These are phyloP conservation scores for Morphnarchus princeps DNA, from an alignment of 2,113 vertebrate species.

Conservation along the genomic window DNA sequence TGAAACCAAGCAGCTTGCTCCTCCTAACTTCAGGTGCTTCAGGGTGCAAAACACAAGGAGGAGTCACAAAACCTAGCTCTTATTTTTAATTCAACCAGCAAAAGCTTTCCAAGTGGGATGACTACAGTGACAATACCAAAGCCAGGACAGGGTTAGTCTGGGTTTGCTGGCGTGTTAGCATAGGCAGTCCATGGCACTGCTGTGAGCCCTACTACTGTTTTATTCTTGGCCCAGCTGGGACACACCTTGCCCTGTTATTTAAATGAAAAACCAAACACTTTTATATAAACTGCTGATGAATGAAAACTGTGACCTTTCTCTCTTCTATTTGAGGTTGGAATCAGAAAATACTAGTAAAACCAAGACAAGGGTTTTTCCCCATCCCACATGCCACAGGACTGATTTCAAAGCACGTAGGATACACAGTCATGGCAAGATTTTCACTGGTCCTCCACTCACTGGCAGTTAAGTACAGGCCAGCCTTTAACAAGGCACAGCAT, in stretches of 20 bases:
- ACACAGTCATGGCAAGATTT: background rate
- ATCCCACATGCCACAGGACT: background rate
- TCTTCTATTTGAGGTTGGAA: background rate
- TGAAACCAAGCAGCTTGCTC: background rate
- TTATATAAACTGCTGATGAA: background rate
- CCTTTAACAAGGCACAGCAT: background rate
- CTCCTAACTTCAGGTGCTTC: background rate
- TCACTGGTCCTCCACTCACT: background rate
- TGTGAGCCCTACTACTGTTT: background rate
- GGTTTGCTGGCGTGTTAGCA: background rate
- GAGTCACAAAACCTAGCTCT: background rate
- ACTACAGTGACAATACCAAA: background rate
- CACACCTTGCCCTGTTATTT: background rate
- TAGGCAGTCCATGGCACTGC: background rate
- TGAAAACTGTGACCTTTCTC: background rate
- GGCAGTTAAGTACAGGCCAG: background rate
- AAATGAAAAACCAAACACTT: background rate
- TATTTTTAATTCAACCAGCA: background rate
- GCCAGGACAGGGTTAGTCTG: background rate
- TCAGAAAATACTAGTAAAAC: background rate
- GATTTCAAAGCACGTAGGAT: background rate
- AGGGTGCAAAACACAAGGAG: background rate
- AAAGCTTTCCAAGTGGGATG: background rate
- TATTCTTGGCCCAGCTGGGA: background rate
- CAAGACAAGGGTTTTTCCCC: background rate